phyloP scores from a whole-genome alignment of 2,113 vertebrate genomes.

The Triplophysa siluroides region DNA sequence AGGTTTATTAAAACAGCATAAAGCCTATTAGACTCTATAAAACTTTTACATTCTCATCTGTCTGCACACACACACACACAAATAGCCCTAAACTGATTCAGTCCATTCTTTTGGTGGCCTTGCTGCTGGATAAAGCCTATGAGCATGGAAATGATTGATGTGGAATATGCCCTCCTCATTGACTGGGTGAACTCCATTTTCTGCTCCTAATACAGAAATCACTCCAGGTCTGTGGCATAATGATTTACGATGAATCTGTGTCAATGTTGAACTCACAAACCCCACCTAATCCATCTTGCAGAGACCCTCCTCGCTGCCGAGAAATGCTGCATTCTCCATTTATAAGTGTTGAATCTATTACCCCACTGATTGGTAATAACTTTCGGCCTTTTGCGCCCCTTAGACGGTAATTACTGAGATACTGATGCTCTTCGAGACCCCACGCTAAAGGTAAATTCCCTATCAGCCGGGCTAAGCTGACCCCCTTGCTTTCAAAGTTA shows the following conservation, averaged over 20 bases:
- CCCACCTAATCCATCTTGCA: constrained; percentile 82
- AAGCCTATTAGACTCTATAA: neutral
- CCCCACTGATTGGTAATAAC: constrained; percentile 81
- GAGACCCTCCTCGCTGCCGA: constrained; percentile 64
- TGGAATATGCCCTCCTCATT: constrained; percentile 82
- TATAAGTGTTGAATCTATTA: constrained; percentile 82
- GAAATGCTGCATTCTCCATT: constrained; percentile 65
- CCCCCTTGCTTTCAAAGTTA: constrained; percentile 38
- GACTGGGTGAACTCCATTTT: constrained; percentile 84
- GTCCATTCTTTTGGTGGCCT: constrained; percentile 62
- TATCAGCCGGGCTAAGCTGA: constrained; percentile 42
- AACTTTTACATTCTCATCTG: neutral
- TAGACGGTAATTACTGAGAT: constrained; percentile 78
- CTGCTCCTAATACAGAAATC: constrained; percentile 83
- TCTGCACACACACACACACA: constrained; percentile 2
- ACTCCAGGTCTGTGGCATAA: constrained; percentile 79
- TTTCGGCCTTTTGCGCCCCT: constrained; percentile 71
- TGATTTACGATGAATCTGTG: constrained; percentile 86
- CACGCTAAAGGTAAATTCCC: constrained; percentile 43
- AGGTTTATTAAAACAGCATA: neutral
- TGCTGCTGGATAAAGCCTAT: constrained; percentile 72
- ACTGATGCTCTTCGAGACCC: constrained; percentile 63
- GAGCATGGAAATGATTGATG: constrained; percentile 79
- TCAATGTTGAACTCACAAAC: constrained; percentile 82
- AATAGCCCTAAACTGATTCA: constrained; percentile 16